Evolutionary conservation across 2,113 vertebrate species (phyloP).

Genomic region (Tragulus kanchil): DNA sequence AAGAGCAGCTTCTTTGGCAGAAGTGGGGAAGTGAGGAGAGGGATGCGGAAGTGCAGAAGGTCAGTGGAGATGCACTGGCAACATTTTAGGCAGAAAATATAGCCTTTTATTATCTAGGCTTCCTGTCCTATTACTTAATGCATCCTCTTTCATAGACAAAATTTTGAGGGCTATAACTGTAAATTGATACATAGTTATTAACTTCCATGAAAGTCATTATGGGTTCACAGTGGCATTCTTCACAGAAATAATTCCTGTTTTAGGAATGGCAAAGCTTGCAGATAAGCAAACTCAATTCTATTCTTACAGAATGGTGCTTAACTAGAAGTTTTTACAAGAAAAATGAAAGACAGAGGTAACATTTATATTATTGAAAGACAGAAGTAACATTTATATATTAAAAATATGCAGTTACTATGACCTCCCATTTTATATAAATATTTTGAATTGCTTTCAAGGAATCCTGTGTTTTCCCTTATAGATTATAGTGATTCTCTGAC

Average conservation of each 20-base stretch:
- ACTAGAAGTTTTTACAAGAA: neutral
- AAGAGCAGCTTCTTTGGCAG: neutral
- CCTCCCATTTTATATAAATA: conserved; percentile 3
- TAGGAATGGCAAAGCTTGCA: conserved; percentile 72
- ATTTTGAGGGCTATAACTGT: conserved; percentile 31
- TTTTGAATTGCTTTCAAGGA: neutral
- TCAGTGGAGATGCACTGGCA: neutral
- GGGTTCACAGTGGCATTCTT: conserved; percentile 70
- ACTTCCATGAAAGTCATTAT: conserved; percentile 69
- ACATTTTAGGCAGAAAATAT: conserved; percentile 54
- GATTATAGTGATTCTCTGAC: neutral
- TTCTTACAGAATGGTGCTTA: conserved; percentile 46
- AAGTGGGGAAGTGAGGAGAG: neutral
- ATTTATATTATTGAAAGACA: neutral
- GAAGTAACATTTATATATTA: conserved; percentile 48
- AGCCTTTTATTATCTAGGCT: neutral
- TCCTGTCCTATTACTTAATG: conserved; percentile 53
- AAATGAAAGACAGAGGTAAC: neutral
- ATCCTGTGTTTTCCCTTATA: neutral
- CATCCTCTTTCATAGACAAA: conserved; percentile 23
- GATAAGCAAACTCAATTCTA: conserved; percentile 36
- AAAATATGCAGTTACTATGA: neutral
- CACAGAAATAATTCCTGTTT: conserved; percentile 73
- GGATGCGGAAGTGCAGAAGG: neutral
- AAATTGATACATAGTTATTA: neutral